phyloP scores from a whole-genome alignment of 2,888 invertebrate genomes.

The Leucophora obtusa region DNA sequence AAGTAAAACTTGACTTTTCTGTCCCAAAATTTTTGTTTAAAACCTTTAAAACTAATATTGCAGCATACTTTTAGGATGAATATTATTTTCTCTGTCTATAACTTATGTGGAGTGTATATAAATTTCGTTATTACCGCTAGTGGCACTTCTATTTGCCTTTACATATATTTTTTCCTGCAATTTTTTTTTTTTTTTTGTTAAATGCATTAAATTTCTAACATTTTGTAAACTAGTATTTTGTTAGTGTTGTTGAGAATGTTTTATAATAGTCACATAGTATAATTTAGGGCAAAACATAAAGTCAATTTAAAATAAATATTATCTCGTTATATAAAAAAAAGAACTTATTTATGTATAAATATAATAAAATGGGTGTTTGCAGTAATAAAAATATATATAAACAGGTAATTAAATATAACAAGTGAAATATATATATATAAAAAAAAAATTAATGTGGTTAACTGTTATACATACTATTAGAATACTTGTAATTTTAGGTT shows the following conservation, averaged over 20 bases:
- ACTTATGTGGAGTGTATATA: background rate
- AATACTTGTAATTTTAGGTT: no score
- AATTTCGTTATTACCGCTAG: background rate
- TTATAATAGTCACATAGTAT: slow-evolving; percentile 42
- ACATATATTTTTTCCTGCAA: background rate
- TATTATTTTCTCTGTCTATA: no score
- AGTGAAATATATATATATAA: background rate
- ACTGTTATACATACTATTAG: no score
- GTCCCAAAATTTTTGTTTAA: no score
- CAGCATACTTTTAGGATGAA: no score
- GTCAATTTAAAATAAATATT: slow-evolving; percentile 38
- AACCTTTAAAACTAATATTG: no score
- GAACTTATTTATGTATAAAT: background rate
- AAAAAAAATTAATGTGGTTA: background rate
- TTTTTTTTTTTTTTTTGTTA: slow-evolving; percentile 1
- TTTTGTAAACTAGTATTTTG: slow-evolving; percentile 32
- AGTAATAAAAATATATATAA: background rate
- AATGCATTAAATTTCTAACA: slow-evolving; percentile 55
- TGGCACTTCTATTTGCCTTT: background rate
- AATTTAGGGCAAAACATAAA: slow-evolving; percentile 47
- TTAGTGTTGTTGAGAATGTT: slow-evolving; percentile 16
- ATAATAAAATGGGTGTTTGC: slow-evolving; percentile 7
- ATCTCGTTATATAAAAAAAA: slow-evolving; percentile 65
- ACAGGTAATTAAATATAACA: background rate
- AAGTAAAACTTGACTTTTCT: no score